phyloP scores from a whole-genome alignment of 2,113 vertebrate genomes.

The Eulacestoma nigropectus region DNA sequence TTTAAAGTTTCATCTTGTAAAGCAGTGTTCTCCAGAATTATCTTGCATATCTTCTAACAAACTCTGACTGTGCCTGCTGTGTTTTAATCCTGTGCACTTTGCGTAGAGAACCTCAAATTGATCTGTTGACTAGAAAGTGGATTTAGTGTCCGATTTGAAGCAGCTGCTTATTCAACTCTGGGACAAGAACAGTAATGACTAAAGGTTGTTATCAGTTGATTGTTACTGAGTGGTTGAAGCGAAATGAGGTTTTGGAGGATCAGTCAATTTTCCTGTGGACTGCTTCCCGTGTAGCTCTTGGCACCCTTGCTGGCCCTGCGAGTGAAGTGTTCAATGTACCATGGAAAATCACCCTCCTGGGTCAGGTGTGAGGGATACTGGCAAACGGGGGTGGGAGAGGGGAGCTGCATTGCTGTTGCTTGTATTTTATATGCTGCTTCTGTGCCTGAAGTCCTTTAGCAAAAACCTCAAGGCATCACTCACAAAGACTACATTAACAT shows the following conservation, averaged over 20 bases:
- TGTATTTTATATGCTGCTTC: background rate
- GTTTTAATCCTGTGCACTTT: background rate
- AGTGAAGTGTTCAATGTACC: background rate
- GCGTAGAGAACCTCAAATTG: background rate
- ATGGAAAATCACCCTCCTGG: background rate
- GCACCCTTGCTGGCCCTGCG: background rate
- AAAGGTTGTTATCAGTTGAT: background rate
- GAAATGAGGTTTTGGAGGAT: conserved; percentile 20
- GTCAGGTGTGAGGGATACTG: background rate
- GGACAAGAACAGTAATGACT: background rate
- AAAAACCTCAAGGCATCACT: background rate
- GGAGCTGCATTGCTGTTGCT: background rate
- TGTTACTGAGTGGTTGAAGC: background rate
- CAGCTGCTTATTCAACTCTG: background rate
- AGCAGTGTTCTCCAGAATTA: background rate
- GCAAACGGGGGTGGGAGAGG: background rate
- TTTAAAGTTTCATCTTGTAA: background rate
- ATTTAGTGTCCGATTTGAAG: background rate
- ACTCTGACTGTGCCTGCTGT: background rate
- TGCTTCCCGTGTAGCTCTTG: background rate
- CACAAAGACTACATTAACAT: background rate
- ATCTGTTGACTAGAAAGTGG: background rate
- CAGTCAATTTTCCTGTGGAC: background rate
- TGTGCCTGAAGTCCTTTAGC: background rate
- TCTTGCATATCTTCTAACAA: background rate